phyloP scores from a whole-genome alignment of 1,140 invertebrate species.

The Drosophila novamexicana region DNA sequence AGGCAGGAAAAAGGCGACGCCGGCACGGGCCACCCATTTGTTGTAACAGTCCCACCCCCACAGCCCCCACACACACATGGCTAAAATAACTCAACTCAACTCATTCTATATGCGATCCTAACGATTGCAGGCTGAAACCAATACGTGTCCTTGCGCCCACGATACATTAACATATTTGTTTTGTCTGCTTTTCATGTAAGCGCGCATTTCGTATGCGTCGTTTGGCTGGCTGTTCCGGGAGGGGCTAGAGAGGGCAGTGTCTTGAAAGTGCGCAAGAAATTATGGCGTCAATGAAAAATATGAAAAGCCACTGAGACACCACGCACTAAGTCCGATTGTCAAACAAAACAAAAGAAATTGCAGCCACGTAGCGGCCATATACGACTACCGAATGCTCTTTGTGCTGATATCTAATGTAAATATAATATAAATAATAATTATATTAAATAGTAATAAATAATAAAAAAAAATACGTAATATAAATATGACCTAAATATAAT shows the following conservation, averaged over 20 bases:
- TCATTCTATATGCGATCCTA: conserved; percentile 58
- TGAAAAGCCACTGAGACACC: conserved; percentile 49
- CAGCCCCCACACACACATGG: background rate
- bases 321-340: conserved; percentile 36
- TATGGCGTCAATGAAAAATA: conserved; percentile 68
- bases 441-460: no score
- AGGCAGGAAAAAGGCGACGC: conserved; percentile 70
- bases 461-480: no score
- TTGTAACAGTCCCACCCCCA: conserved; percentile 43
- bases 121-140: conserved; percentile 75
- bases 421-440: background rate
- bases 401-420: background rate
- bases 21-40: conserved; percentile 78
- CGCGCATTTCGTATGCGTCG: conserved; percentile 4
- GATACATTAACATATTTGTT: conserved; percentile 80
- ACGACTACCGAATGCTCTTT: conserved; percentile 13
- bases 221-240: background rate
- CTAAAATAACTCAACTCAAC: conserved; percentile 62
- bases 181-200: conserved; percentile 56
- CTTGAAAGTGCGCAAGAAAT: conserved; percentile 58
- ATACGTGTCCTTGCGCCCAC: conserved; percentile 68
- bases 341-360: conserved; percentile 17
- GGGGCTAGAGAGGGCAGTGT: background rate
- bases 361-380: background rate
- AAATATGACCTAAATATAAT: no score